Base-by-base conservation (phyloP, 2,797 vertebrate species). In the Phoxinus dragarum region DNA sequence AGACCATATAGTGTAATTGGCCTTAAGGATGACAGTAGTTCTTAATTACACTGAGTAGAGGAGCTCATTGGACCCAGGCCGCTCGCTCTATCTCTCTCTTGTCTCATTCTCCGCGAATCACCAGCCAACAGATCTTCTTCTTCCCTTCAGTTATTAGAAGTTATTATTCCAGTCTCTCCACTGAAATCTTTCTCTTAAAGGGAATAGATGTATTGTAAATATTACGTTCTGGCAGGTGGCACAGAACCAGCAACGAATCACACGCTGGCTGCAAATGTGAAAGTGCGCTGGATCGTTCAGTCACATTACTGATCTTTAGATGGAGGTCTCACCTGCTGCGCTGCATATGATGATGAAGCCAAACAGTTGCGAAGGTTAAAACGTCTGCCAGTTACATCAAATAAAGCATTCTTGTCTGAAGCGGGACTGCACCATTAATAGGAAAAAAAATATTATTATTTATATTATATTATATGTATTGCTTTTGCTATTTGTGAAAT, bases 11-110 rank as follows among this genome's bases (percentile, higher is more conserved):
- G 42, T 87, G 86, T 89, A 90, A 91, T 89, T 90, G 90, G 84
- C 87, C 88, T 91, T 86, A 86, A 88, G 84, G 82, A 88, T 83
- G 87, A 90, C 87, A 86, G 89, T 81, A 80, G 84, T 89, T 91
- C 87, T 90, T 91, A 89, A 90, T 91, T 91, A 90, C 69, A 80
- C 12, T 80, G 64, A 86, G 74, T 69, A 77, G 82, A 84, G 76
- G 69, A 82, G 81, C 61, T 14, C 71, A 82, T 68, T 75, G 73
- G 83, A 72, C 68, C 31, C 66, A 59, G 66, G 66, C 49, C 68
- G 67, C 78, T 31, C 72, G 49, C 64, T 84, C 82, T 69, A 61
- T 80, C 59, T 68, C 81, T 73, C 74, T 66, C 16, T 52, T 6
- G 12, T 87, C 54, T 72, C 27, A 17, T 73, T 81, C 40, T 71